Conservation (phyloP, 1,140 invertebrate genomes). For the Sogatella furcifera region DNA sequence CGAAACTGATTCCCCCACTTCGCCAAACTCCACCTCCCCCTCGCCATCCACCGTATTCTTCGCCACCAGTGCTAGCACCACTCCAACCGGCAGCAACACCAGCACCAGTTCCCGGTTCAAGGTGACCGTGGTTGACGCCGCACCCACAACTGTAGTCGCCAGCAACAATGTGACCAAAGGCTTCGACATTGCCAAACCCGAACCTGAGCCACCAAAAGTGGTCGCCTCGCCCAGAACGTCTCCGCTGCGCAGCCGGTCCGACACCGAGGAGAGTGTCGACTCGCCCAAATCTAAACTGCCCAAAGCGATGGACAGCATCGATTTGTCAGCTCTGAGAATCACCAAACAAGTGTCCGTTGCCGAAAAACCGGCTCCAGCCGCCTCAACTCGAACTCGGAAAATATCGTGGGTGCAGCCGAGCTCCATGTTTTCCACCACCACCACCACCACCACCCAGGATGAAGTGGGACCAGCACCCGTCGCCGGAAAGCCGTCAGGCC, state of each 20-base stretch:
- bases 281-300: slow-evolving; percentile 11
- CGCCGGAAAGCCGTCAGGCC: slow-evolving; percentile 10
- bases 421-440: slow-evolving; percentile 4
- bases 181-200: slow-evolving; percentile 3
- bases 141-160: slow-evolving; percentile 9
- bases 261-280: slow-evolving; percentile 15
- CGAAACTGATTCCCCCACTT: slow-evolving; percentile 30
- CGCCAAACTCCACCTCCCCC: slow-evolving; percentile 16
- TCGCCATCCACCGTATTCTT: slow-evolving; percentile 17
- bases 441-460: slow-evolving; percentile 6
- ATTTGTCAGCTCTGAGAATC: slow-evolving; percentile 7
- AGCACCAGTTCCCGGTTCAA: slow-evolving; percentile 17
- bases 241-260: background rate
- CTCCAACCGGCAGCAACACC: slow-evolving; percentile 10
- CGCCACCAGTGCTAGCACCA: background rate
- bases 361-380: slow-evolving; percentile 3
- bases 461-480: slow-evolving; percentile 12
- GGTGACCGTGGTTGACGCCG: slow-evolving; percentile 19
- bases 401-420: slow-evolving; percentile 18
- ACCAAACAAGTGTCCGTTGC: slow-evolving; percentile 5
- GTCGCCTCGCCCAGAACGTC: no score
- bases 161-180: slow-evolving; percentile 18
- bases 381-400: slow-evolving; percentile 14
- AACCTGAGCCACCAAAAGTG: background rate
- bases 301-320: slow-evolving; percentile 14